phyloP scores from a whole-genome alignment of 2,113 vertebrate genomes.

The Grus americana region DNA sequence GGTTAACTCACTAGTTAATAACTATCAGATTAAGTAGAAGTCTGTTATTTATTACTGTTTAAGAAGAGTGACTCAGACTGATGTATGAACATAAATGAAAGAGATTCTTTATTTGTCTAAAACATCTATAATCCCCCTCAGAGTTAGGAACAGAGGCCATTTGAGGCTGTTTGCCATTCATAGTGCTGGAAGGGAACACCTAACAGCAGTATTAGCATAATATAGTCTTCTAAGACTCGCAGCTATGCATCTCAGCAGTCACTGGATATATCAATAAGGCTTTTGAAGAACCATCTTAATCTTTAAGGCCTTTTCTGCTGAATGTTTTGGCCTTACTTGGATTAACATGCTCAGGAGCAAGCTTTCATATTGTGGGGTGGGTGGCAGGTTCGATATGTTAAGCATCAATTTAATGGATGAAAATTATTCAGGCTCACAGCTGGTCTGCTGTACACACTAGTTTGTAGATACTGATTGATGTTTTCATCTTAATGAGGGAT shows the following conservation, averaged over 20 bases:
- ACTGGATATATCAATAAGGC: neutral
- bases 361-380: neutral
- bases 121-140: neutral
- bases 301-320: neutral
- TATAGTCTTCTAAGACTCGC: neutral
- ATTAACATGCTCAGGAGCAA: neutral
- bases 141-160: neutral
- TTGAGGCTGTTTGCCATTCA: neutral
- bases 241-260: neutral
- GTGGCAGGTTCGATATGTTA: neutral
- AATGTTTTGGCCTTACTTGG: neutral
- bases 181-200: neutral
- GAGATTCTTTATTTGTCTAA: neutral
- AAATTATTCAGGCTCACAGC: neutral
- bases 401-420: neutral
- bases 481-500: slow-evolving; percentile 25
- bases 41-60: neutral
- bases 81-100: neutral
- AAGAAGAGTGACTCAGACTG: neutral
- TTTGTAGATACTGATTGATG: slow-evolving; percentile 4
- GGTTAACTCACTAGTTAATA: neutral
- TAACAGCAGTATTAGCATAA: neutral
- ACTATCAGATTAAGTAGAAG: neutral
- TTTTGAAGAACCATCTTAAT: neutral
- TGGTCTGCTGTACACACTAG: neutral